phyloP scores from a whole-genome alignment of 2,797 vertebrate genomes.

The Betta splendens region DNA sequence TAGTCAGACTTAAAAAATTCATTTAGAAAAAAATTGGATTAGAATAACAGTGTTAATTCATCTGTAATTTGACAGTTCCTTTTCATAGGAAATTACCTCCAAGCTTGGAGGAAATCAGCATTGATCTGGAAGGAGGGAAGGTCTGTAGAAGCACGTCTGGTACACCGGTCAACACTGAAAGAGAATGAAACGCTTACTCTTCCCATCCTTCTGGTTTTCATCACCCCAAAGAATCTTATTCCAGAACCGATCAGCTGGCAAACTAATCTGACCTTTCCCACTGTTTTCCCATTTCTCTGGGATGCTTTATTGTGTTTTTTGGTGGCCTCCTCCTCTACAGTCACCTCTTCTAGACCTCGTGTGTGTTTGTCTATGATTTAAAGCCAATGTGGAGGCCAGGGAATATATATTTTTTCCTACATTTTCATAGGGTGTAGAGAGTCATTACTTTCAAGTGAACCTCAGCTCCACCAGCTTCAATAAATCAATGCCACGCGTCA shows the following conservation, averaged over 20 bases:
- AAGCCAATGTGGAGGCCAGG: neutral
- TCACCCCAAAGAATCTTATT: no score
- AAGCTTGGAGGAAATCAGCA: neutral
- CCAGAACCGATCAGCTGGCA: no score
- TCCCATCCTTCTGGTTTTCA: no score
- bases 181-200: neutral
- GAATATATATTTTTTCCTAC: neutral
- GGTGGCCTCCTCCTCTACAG: no score
- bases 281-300: no score
- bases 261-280: no score
- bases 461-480: neutral
- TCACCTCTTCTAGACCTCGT: no score
- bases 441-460: neutral
- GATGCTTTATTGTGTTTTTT: no score
- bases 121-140: conserved; percentile 4
- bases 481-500: neutral
- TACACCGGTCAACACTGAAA: neutral
- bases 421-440: neutral
- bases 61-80: conserved; percentile 17
- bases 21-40: conserved; percentile 89
- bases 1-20: conserved; percentile 89
- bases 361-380: no score
- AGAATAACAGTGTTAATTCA: conserved; percentile 86
- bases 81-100: conserved; percentile 9
- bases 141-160: neutral